Percentiles rank a stretch among this genome's conserved stretches.
phyloP scores from a whole-genome alignment of 2,113 vertebrate genomes.

The Uria lomvia region DNA sequence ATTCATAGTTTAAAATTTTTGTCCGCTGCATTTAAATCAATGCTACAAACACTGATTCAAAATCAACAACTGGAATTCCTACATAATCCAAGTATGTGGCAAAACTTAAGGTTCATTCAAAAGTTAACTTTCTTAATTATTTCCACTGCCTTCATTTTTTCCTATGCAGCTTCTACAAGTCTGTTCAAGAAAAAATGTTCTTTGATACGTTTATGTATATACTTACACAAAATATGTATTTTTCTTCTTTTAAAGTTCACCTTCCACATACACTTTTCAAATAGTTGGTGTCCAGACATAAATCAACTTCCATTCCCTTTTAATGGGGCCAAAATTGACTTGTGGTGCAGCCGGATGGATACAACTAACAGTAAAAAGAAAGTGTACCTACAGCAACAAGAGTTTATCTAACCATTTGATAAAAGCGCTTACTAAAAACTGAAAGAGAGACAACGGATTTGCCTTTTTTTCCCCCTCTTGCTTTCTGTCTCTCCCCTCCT shows the following conservation, averaged over 20 bases:
- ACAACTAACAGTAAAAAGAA: background rate
- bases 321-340: background rate
- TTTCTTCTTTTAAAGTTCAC: background rate
- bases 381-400: background rate
- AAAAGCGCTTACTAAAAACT: background rate
- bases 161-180: background rate
- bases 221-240: background rate
- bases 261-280: background rate
- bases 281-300: accelerated
- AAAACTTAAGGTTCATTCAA: background rate
- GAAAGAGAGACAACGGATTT: background rate
- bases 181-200: background rate
- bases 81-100: background rate
- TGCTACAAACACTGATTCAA: conserved; percentile 46
- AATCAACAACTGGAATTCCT: background rate
- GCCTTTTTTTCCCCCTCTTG: too few relatives aligned
- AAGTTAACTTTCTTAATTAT: background rate
- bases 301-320: background rate
- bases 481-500: background rate
- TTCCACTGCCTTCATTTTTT: background rate
- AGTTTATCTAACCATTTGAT: background rate
- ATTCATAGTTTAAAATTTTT: conserved; percentile 48
- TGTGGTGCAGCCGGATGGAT: background rate
- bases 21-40: conserved; percentile 55
- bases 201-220: background rate